Evolutionary conservation across 2,797 vertebrate genomes (phyloP), one percentile per base, ranked within the genome.

Genomic region (Picus viridis): DNA sequence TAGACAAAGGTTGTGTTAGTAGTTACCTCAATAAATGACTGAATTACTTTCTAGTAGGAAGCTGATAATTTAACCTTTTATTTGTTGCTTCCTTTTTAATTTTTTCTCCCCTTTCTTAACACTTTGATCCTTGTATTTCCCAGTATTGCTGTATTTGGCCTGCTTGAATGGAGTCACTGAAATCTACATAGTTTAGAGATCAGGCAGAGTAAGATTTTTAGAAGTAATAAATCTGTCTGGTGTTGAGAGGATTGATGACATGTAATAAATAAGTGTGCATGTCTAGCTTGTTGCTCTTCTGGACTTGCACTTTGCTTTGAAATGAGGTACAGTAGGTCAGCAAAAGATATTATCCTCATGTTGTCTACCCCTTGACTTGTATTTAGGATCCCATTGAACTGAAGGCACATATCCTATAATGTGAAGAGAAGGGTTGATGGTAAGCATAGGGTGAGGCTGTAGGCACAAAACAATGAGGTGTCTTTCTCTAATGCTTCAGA

Each of bases 1-100:
- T 26, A 87, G 9, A 4, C 8, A 39, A 24, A 58, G 36, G 1
- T 17, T 72, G 65, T 74, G 53, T 63, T 61, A 12, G 3, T 24
- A n/a, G 15, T 59, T 79, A 30, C 3, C 68, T 62, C 27, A 34
- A 14, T 43, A 8, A 41, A 64, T 32, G 59, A 19, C 8, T 27
- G 8, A 51, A 62, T 56, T 39, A 7, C 3, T 75, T 73, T 74
- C 12, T 77, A 10, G 61, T 49, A 20, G 45, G 27, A 86, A 63
- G 12, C 2, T 14, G 5, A 26, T 56, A 0, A 61, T 83, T 29
- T 4, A 7, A 10, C 41, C 0, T 9, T 43, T 32, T 57, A 27
- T 26, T 3, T 12, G 26, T 10, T 19, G 27, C 2, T 18, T 54
- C 2, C 23, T 24, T 51, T 51, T 51, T 24, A 13, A 10, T 24